Evolutionary conservation across 2,113 vertebrate species (phyloP).

Genomic region (Cebidichthys violaceus): DNA sequence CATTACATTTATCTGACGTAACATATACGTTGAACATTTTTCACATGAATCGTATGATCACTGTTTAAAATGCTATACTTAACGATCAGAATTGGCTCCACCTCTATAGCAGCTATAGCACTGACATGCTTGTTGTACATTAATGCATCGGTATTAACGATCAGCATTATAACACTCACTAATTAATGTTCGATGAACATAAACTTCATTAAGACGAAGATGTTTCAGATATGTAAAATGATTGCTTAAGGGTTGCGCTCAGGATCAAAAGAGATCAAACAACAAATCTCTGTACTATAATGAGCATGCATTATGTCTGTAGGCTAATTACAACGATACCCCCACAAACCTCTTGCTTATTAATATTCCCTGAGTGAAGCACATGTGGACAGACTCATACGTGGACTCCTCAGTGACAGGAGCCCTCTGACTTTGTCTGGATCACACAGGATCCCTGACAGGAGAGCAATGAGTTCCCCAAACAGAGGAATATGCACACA

Average conservation of each 20-base stretch:
- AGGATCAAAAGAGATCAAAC: conserved; percentile 38
- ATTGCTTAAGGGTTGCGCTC: conserved; percentile 5
- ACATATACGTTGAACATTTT: background rate
- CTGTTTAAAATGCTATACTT: background rate
- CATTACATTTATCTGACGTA: background rate
- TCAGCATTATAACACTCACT: background rate
- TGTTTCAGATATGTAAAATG: background rate
- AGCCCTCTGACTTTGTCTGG: conserved; percentile 31
- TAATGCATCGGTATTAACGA: background rate
- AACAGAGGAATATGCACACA: conserved; percentile 38
- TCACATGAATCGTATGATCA: background rate
- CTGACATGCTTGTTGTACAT: background rate
- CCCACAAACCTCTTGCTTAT: background rate
- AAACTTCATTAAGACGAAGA: background rate
- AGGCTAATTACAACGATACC: background rate
- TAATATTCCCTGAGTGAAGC: conserved; percentile 41
- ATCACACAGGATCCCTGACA: conserved; percentile 38
- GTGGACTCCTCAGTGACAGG: conserved; percentile 9
- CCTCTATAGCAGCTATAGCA: background rate
- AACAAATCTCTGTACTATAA: conserved; percentile 1
- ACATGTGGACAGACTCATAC: background rate
- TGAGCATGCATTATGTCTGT: conserved; percentile 7
- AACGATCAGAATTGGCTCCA: background rate
- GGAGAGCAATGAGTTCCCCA: conserved; percentile 12
- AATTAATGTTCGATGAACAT: background rate